Evolutionary conservation across 2,888 invertebrate genomes (phyloP).

Genomic region (Acronicta alni): DNA sequence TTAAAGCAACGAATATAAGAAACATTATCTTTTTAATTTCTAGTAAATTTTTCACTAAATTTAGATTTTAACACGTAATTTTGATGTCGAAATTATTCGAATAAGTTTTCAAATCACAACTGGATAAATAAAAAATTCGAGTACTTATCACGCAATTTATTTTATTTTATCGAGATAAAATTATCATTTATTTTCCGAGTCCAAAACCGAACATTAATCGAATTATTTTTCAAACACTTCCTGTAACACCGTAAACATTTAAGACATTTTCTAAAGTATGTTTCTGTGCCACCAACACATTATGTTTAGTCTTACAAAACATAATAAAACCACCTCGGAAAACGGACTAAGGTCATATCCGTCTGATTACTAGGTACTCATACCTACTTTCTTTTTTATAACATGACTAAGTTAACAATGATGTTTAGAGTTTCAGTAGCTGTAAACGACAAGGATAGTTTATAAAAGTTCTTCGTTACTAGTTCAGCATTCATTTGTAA

Average conservation of each 20-base stretch:
- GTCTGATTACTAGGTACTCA: conserved; percentile 24
- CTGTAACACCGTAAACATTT: conserved; percentile 9
- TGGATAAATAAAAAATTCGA: no score
- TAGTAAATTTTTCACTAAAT: no score
- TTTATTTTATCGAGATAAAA: not conserved
- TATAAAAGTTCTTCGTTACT: conserved; percentile 64
- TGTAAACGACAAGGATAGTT: conserved; percentile 51
- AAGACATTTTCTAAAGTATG: conserved; percentile 5
- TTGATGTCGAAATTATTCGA: no score
- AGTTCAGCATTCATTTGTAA: conserved; percentile 29
- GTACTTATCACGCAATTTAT: not conserved
- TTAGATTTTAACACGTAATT: no score
- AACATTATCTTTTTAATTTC: no score
- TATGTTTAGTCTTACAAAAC: conserved; percentile 34
- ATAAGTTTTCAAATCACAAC: no score
- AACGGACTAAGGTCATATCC: conserved; percentile 35
- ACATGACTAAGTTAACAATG: conserved; percentile 63
- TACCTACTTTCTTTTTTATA: conserved; percentile 39
- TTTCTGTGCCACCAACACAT: conserved; percentile 21
- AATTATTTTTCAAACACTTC: conserved; percentile 8
- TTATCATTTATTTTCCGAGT: conserved; percentile 3
- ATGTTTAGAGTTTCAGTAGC: conserved; percentile 62
- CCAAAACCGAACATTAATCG: not conserved
- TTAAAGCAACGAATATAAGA: no score
- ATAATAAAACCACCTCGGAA: conserved; percentile 42